These are phyloP conservation scores for Apamea epomidion DNA, from an alignment of 2,888 invertebrate genomes.

Conservation along the genomic window DNA sequence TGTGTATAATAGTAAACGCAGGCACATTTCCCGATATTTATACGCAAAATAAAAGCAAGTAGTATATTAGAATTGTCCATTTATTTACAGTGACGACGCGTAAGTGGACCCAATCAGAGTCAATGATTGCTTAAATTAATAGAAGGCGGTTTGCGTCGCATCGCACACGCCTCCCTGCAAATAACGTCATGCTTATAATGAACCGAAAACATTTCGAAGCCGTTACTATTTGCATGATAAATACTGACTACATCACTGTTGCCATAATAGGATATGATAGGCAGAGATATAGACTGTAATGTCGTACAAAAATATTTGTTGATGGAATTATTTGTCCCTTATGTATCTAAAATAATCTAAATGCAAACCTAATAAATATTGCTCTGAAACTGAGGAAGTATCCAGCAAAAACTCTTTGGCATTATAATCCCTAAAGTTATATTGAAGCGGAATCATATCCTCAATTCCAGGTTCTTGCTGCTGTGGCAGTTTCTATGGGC, in stretches of 20 bases:
- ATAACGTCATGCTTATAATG: slow-evolving; percentile 73
- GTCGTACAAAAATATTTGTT: slow-evolving; percentile 15
- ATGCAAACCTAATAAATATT: slow-evolving; percentile 8
- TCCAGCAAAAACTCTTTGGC: neutral
- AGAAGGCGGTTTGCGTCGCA: slow-evolving; percentile 73
- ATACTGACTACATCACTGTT: slow-evolving; percentile 18
- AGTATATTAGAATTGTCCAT: slow-evolving; percentile 57
- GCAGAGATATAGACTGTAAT: slow-evolving; percentile 4
- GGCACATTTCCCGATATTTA: slow-evolving; percentile 19
- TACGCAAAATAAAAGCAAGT: slow-evolving; percentile 57
- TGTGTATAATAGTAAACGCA: neutral
- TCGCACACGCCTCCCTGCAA: slow-evolving; percentile 80
- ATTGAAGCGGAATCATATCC: slow-evolving; percentile 16
- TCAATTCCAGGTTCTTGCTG: slow-evolving; percentile 94
- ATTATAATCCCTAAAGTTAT: neutral
- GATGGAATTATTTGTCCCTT: slow-evolving; percentile 7
- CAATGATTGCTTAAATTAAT: slow-evolving; percentile 86
- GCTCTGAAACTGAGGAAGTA: neutral
- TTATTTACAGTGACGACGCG: slow-evolving; percentile 70
- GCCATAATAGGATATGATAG: neutral
- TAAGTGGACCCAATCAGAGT: slow-evolving; percentile 83
- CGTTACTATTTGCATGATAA: slow-evolving; percentile 52
- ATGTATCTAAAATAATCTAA: neutral
- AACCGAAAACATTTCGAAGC: slow-evolving; percentile 55
- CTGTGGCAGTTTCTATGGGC: slow-evolving; percentile 96